Conservation (phyloP, 2,797 vertebrate genomes). For the Lacerta bilineata region DNA sequence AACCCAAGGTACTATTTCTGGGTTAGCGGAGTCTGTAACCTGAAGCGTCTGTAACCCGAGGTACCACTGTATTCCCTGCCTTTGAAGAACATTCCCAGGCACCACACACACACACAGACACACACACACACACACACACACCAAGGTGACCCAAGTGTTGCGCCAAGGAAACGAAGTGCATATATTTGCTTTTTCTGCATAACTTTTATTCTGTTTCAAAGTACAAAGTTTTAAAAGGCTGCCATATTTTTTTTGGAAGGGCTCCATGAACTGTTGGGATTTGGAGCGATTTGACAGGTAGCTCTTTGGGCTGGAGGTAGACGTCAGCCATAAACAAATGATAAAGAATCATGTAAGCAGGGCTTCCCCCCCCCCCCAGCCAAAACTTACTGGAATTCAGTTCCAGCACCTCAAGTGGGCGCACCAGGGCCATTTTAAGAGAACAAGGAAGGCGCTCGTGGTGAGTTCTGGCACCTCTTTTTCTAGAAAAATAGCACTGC, state of each 20-base stretch:
- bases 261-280: background rate
- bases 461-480: too few relatives aligned
- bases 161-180: background rate
- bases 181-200: background rate
- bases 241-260: background rate
- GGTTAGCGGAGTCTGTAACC: too few relatives aligned
- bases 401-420: too few relatives aligned
- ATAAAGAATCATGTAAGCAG: background rate
- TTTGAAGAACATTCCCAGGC: background rate
- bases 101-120: background rate
- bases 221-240: background rate
- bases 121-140: background rate
- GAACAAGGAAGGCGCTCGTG: too few relatives aligned
- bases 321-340: background rate
- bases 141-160: constrained; percentile 5
- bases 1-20: too few relatives aligned
- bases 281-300: background rate
- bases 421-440: too few relatives aligned
- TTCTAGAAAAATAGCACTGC: background rate
- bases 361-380: background rate
- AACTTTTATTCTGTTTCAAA: background rate
- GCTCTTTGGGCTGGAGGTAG: background rate
- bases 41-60: too few relatives aligned
- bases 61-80: too few relatives aligned
- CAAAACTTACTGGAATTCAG: too few relatives aligned